A percentile compares a stretch with the other conserved stretches of the same genome.
These are phyloP conservation scores for Ispidina picta DNA, from an alignment of 2,797 vertebrate species.

Conservation along the genomic window DNA sequence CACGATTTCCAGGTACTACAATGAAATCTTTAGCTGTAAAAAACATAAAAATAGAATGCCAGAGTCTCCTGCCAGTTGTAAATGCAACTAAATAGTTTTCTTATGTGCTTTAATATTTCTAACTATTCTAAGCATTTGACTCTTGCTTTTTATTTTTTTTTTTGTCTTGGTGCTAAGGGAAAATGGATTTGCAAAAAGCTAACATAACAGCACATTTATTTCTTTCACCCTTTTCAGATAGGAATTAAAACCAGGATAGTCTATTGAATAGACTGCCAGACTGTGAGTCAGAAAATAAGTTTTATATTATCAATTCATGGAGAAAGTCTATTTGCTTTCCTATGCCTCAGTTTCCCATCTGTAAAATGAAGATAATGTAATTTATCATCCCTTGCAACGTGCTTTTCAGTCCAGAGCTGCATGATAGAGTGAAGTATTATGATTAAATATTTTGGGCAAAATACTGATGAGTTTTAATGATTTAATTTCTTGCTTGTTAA, in stretches of 20 bases:
- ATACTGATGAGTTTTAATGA: slow-evolving; percentile 44
- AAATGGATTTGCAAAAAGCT: slow-evolving; percentile 59
- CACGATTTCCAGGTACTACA: slow-evolving; percentile 59
- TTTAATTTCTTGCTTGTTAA: slow-evolving; percentile 54
- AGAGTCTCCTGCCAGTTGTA: slow-evolving; percentile 43
- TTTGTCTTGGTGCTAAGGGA: slow-evolving; percentile 30
- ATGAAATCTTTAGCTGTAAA: slow-evolving; percentile 56
- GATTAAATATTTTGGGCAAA: slow-evolving; percentile 49
- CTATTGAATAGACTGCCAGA: slow-evolving; percentile 43
- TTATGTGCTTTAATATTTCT: slow-evolving; percentile 57
- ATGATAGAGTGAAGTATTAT: slow-evolving; percentile 9
- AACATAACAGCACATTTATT: slow-evolving; percentile 54
- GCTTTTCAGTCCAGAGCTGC: neutral
- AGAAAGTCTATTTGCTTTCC: slow-evolving; percentile 53
- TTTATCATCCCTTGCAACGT: slow-evolving; percentile 8
- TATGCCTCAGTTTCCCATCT: slow-evolving; percentile 67
- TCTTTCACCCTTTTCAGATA: slow-evolving; percentile 55
- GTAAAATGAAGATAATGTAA: slow-evolving; percentile 57
- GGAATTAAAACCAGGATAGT: slow-evolving; percentile 58
- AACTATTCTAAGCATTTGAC: slow-evolving; percentile 45
- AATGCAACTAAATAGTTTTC: slow-evolving; percentile 54
- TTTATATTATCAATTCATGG: slow-evolving; percentile 45
- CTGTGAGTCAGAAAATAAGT: slow-evolving; percentile 44
- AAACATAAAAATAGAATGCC: slow-evolving; percentile 49
- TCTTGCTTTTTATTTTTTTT: slow-evolving; percentile 49